Percentiles rank a stretch among this genome's conserved stretches.
phyloP scores from a whole-genome alignment of 2,113 vertebrate genomes.

The Corvus moneduloides region DNA sequence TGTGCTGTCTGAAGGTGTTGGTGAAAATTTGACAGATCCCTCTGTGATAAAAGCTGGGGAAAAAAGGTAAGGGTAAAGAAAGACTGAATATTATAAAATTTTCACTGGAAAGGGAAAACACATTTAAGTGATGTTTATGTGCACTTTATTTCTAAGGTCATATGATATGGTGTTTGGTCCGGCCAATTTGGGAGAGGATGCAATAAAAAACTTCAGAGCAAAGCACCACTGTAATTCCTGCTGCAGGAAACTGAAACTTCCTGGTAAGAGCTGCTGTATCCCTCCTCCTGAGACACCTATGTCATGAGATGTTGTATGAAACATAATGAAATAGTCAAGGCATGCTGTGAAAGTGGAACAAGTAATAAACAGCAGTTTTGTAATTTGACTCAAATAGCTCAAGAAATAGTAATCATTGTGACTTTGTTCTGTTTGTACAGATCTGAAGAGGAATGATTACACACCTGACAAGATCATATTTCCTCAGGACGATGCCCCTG shows the following conservation, averaged over 20 bases:
- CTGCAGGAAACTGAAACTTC: slow-evolving; percentile 97
- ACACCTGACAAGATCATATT: slow-evolving; percentile 91
- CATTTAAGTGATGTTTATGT: neutral
- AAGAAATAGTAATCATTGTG: neutral
- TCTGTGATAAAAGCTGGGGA: slow-evolving; percentile 98
- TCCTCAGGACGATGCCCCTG: slow-evolving; percentile 87
- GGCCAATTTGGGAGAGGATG: slow-evolving; percentile 95
- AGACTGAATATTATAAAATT: neutral
- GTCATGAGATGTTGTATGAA: neutral
- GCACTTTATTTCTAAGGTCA: slow-evolving; percentile 75
- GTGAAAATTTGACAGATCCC: slow-evolving; percentile 96
- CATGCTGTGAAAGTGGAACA: neutral
- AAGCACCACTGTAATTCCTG: slow-evolving; percentile 98
- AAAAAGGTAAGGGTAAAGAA: slow-evolving; percentile 83
- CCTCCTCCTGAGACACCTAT: neutral
- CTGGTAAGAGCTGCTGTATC: slow-evolving; percentile 76
- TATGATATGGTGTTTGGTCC: slow-evolving; percentile 98
- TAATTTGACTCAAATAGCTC: neutral
- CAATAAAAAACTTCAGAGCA: slow-evolving; percentile 94
- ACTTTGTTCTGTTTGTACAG: slow-evolving; percentile 64
- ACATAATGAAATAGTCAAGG: fast-evolving
- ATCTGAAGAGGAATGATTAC: slow-evolving; percentile 96
- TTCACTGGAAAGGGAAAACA: neutral
- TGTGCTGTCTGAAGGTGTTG: slow-evolving; percentile 82
- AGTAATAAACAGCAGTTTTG: neutral